Base-by-base conservation (phyloP, 2,888 invertebrate species). In the Platypus cylindrus region DNA sequence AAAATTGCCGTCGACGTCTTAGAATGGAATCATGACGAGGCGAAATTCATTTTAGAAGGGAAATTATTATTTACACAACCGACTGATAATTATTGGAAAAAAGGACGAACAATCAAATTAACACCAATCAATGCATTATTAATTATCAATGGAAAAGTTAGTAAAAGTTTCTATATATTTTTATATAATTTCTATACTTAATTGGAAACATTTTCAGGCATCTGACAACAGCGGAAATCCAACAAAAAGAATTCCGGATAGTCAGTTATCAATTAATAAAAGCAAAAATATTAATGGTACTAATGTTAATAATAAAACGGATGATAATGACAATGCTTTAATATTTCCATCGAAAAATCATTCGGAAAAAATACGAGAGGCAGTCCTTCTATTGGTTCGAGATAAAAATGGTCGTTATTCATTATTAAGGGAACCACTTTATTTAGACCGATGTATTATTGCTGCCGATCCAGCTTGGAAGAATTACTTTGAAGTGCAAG, bases 401-500 rank as follows among this genome's bases (percentile, higher is more conserved):
- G 93, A 93, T 62, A 91, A 91, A 63, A 78, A 84, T 47, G 87
- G 87, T 35, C 72, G 89, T 48, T 87, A 85, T 59, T 79, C 85
- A 23, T 67, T 86, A 48, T 70, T 89, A 49, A 72, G 90, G 67
- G 93, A 93, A 58, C 93, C 93, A 22, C 70, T 93, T 47, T 84
- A 82, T 63, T 68, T 94, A 54, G 89, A 90, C 60, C 75, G 86
- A 52, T 91, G 93, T 63, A 84, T 94, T 45, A 82, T 94, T 37
- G 83, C 82, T 34, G 81, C 85, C 33, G 91, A 91, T 60, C 79
- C 84, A 38, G 90, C 91, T 50, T 80, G 82, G 59, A 86, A 89
- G 58, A 90, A 91, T 60, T 89, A 89, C 62, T 93, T 94, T 60
- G 94, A 94, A 69, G 78, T 94, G 46, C 89, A 90, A 64, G 91